Evolutionary conservation across 2,888 invertebrate species (phyloP), one percentile per base, ranked within the genome.

Genomic region (Andrena haemorrhoa): DNA sequence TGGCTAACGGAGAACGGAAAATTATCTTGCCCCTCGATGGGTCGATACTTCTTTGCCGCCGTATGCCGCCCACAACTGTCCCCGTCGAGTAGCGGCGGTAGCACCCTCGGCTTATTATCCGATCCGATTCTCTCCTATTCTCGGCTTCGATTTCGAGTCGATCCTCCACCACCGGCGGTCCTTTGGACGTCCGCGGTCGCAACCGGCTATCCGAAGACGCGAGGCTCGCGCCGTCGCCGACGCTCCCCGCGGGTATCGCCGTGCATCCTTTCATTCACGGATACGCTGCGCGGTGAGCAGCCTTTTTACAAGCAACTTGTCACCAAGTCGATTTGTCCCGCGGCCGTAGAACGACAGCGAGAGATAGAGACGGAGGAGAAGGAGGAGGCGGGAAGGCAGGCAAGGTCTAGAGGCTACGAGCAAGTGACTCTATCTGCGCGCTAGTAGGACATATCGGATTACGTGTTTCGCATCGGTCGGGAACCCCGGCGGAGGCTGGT

Each of bases 381-480:
- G 41, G 56, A 51, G 60, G 35, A n/a, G 26, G 6, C n/a, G 51
- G 58, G 33, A 63, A 53, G 60, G 53, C 49, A 61, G 60, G 76
- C 70, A 63, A 79, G 72, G 73, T 83, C 79, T 79, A 82, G 82
- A 83, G 84, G 80, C 83, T 70, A 82, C 83, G 84, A 89, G 88
- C 90, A 87, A 92, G 90, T 91, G 92, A 92, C 91, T 92, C 92
- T 91, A 92, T 92, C 92, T 91, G 82, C 84, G 79, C 79, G 87
- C 88, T 89, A 89, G 90, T 90, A 89, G 90, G 90, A 91, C 92
- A 90, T 91, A 92, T 92, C 91, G 90, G 89, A 91, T 92, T 91
- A 91, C 91, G 86, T 89, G 89, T 90, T 90, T 89, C 88, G 90
- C 90, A 89, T 91, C 87, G 86, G 80, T 82, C 77, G 82, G 63